Percentiles rank a stretch among this genome's conserved stretches.
These are phyloP conservation scores for Anguilla marmorata DNA, from an alignment of 2,797 vertebrate genomes.

Conservation along the genomic window DNA sequence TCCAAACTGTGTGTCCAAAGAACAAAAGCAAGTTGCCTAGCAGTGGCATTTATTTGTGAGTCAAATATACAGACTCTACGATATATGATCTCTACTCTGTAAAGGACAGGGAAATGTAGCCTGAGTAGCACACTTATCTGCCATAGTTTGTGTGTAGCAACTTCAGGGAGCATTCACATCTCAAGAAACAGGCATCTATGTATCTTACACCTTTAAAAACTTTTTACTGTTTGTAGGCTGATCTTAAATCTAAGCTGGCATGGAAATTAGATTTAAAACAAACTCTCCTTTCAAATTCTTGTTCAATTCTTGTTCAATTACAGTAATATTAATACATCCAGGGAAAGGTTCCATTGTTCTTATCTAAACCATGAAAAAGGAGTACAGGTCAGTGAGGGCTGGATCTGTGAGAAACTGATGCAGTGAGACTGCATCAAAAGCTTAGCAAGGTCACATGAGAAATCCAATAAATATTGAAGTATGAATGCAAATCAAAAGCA, in stretches of 20 bases:
- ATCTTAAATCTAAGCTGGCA: not conserved
- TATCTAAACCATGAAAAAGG: not conserved
- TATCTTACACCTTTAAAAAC: not conserved
- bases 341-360: not conserved
- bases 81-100: not conserved
- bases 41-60: not conserved
- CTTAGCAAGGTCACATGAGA: constrained; percentile 28
- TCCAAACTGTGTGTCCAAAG: not conserved
- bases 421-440: not conserved
- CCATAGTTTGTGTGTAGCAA: not conserved
- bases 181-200: not conserved
- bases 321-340: not conserved
- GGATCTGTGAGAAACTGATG: not conserved
- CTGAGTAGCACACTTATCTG: not conserved
- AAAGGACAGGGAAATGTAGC: not conserved
- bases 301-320: not conserved
- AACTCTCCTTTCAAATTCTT: not conserved
- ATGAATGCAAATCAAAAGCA: constrained; percentile 47
- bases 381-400: not conserved
- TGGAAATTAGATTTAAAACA: not conserved
- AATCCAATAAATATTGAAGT: constrained; percentile 44
- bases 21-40: not conserved
- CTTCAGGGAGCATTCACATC: not conserved
- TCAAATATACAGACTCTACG: not conserved
- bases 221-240: not conserved